These are phyloP conservation scores for Poeciliopsis prolifica DNA, from an alignment of 2,113 vertebrate species.

Conservation along the genomic window DNA sequence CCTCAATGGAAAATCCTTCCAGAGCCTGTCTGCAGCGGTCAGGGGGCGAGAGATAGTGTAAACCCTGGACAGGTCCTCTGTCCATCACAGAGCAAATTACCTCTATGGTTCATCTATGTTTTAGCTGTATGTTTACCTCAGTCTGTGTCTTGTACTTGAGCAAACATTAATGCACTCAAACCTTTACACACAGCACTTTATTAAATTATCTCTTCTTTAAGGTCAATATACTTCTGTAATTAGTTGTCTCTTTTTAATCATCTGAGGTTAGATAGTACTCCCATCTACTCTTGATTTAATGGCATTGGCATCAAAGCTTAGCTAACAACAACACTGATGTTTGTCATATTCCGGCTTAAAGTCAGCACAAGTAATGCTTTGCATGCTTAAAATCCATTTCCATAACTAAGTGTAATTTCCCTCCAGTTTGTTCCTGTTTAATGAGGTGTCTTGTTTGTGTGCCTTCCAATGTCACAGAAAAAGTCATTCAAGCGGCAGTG, in stretches of 20 bases:
- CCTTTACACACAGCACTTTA: conserved; percentile 67
- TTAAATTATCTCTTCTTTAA: conserved; percentile 79
- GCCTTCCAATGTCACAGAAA: conserved; percentile 98
- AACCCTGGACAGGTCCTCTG: too few species aligned
- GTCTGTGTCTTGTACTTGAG: conserved; percentile 52
- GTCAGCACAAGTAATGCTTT: conserved; percentile 95
- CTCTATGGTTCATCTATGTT: conserved; percentile 34
- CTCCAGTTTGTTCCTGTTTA: conserved; percentile 99
- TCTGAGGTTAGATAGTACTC: conserved; percentile 72
- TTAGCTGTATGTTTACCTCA: conserved; percentile 54
- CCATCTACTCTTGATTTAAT: conserved; percentile 74
- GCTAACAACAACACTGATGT: conserved; percentile 80
- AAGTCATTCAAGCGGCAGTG: conserved; percentile 93
- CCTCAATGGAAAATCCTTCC: too few species aligned
- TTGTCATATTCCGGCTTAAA: conserved; percentile 85
- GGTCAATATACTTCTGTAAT: conserved; percentile 82
- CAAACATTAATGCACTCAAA: conserved; percentile 59
- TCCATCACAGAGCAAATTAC: not conserved
- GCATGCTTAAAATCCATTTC: conserved; percentile 99
- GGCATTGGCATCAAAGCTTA: conserved; percentile 66
- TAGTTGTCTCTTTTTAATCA: conserved; percentile 81
- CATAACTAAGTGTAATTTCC: conserved; percentile 99
- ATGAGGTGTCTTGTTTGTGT: conserved; percentile 99
- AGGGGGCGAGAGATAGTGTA: too few species aligned
- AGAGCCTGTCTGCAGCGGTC: too few species aligned